Evolutionary conservation across 2,113 vertebrate genomes (phyloP).

Genomic region (Nothocercus julius): DNA sequence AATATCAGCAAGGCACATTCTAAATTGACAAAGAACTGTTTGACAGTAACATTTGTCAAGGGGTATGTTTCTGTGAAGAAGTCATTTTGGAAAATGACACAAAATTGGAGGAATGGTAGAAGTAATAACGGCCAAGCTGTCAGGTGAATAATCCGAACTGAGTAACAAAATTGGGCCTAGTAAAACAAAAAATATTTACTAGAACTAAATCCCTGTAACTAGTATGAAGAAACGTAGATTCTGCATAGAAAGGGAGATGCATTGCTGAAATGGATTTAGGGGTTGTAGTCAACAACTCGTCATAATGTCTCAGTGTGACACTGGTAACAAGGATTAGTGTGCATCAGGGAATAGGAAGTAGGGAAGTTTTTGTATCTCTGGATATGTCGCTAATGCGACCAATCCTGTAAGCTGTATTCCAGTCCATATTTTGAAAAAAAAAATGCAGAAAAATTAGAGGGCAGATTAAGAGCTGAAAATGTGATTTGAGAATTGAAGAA

Average conservation of each 20-base stretch:
- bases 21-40: background rate
- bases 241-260: background rate
- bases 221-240: background rate
- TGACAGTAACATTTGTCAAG: background rate
- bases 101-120: background rate
- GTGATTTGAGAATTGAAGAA: constrained; percentile 33
- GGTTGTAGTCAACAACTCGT: background rate
- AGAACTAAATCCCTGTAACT: background rate
- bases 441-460: background rate
- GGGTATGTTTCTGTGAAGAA: background rate
- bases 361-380: background rate
- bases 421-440: background rate
- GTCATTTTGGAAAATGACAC: background rate
- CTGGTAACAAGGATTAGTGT: background rate
- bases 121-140: background rate
- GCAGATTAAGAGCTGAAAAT: constrained; percentile 38
- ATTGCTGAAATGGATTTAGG: background rate
- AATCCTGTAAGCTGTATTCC: background rate
- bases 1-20: background rate
- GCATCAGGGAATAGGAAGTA: background rate
- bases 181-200: background rate
- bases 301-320: background rate
- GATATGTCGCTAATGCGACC: background rate
- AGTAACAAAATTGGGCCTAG: background rate
- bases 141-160: background rate